Evolutionary conservation across 2,888 invertebrate genomes (phyloP).

Genomic region (Morpho achilles): DNA sequence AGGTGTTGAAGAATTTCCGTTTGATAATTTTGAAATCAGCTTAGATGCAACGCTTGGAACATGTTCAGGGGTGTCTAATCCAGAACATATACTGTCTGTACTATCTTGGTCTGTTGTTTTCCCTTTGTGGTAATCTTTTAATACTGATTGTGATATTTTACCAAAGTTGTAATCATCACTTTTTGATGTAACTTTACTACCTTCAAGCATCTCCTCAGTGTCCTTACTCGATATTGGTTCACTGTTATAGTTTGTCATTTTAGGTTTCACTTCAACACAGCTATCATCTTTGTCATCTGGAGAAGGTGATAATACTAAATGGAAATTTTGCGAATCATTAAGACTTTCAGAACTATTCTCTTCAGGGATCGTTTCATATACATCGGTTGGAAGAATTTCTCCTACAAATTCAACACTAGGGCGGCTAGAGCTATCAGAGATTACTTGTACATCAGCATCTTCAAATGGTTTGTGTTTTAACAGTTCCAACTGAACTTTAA

Average conservation of each 20-base stretch:
- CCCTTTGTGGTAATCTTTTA: constrained; percentile 43
- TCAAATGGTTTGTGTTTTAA: constrained; percentile 31
- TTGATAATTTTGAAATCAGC: constrained; percentile 67
- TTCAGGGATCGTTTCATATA: constrained; percentile 50
- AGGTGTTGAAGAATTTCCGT: constrained; percentile 70
- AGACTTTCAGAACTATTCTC: constrained; percentile 46
- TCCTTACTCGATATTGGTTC: constrained; percentile 53
- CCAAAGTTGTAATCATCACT: constrained; percentile 53
- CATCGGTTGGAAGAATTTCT: constrained; percentile 43
- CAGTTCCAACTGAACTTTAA: constrained; percentile 36
- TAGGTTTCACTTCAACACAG: constrained; percentile 31
- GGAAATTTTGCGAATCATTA: constrained; percentile 67
- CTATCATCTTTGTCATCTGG: constrained; percentile 36
- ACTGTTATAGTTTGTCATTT: constrained; percentile 40
- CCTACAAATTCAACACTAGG: constrained; percentile 50
- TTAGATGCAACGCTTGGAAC: constrained; percentile 59
- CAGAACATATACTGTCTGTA: constrained; percentile 61
- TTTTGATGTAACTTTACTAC: constrained; percentile 44
- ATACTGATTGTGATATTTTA: constrained; percentile 43
- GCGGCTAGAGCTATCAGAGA: constrained; percentile 39
- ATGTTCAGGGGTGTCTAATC: constrained; percentile 59
- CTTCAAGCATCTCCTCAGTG: constrained; percentile 44
- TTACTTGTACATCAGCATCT: constrained; percentile 26
- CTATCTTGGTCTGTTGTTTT: constrained; percentile 67
- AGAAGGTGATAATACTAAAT: constrained; percentile 56